These are phyloP conservation scores for Acanthisitta chloris DNA, from an alignment of 2,113 vertebrate species.

Conservation along the genomic window DNA sequence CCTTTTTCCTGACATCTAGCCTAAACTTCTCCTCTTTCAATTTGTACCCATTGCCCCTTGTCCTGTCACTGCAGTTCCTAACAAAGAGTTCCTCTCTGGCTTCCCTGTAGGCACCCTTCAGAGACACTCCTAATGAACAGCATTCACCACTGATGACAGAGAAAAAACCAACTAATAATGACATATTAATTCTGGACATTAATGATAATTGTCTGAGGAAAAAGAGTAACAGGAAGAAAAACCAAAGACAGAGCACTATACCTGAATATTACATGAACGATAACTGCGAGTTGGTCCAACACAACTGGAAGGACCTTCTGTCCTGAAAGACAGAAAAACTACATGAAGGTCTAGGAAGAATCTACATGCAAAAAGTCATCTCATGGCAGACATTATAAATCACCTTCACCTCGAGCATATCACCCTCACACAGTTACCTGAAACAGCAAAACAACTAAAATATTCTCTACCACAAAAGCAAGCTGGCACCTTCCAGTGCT, in stretches of 20 bases:
- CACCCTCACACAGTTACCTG: neutral
- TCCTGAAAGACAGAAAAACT: constrained; percentile 66
- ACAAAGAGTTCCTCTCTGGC: no score
- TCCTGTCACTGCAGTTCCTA: no score
- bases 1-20: no score
- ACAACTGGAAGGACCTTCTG: constrained; percentile 85
- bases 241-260: constrained; percentile 1
- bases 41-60: no score
- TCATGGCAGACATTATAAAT: neutral
- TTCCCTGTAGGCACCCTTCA: no score
- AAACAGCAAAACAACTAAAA: neutral
- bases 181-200: neutral
- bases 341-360: neutral
- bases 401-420: neutral
- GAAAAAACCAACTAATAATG: neutral
- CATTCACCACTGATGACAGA: neutral
- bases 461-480: neutral
- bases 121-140: no score
- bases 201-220: neutral
- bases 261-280: constrained; percentile 87
- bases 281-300: constrained; percentile 84
- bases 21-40: no score
- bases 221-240: neutral
- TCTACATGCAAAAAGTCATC: neutral
- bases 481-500: neutral